Evolutionary conservation across 37 sponge, comb jelly and placozoan genomes (phyloP).

Genomic region (Eunapius fragilis): DNA sequence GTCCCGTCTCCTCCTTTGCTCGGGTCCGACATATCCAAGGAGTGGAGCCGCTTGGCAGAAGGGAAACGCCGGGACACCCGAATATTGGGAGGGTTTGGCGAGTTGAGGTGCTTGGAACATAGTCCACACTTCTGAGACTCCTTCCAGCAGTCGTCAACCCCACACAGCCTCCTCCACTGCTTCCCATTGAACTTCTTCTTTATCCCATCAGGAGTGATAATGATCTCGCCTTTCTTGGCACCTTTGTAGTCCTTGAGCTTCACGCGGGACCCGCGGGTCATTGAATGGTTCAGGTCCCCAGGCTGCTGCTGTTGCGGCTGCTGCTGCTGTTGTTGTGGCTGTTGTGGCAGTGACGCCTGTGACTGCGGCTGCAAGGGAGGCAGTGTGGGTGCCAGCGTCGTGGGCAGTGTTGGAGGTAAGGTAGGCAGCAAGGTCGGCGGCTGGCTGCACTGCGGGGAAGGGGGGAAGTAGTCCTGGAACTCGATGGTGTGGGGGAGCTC

Average conservation of each 20-base stretch:
- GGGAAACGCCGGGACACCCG: constrained; percentile 21
- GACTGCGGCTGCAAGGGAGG: neutral
- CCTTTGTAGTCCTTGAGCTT: constrained; percentile 68
- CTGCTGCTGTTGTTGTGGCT: neutral
- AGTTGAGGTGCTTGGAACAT: constrained; percentile 72
- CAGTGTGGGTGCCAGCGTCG: neutral
- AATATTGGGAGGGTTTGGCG: constrained; percentile 38
- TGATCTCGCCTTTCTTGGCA: constrained; percentile 73
- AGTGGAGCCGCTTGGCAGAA: no score
- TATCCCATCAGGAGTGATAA: constrained; percentile 62
- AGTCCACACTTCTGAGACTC: constrained; percentile 72
- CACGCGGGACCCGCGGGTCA: constrained; percentile 41
- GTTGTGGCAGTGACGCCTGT: neutral
- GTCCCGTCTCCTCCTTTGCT: neutral
- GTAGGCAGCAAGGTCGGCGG: neutral
- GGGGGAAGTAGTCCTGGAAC: constrained; percentile 19
- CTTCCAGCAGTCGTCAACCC: constrained; percentile 70
- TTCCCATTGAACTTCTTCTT: constrained; percentile 80
- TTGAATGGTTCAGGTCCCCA: constrained; percentile 29
- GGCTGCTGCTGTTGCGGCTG: constrained; percentile 16
- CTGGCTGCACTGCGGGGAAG: neutral
- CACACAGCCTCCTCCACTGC: constrained; percentile 73
- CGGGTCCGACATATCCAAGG: constrained; percentile 12
- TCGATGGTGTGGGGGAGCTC: constrained; percentile 20
- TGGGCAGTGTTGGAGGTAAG: no score